Base-by-base conservation (phyloP, 2,888 invertebrate species). In the Agelastica alni region DNA sequence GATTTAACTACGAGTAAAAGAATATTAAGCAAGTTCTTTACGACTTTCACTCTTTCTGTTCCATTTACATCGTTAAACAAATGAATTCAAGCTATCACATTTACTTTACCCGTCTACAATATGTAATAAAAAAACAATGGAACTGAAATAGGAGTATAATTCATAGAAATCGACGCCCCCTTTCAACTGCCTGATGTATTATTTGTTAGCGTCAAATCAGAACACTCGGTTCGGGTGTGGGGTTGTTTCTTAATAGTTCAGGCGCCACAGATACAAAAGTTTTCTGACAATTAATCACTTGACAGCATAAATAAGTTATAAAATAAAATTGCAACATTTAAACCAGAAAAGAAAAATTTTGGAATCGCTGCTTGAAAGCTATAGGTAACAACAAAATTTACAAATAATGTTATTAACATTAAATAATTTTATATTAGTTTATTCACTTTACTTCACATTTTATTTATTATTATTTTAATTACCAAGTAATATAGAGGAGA, bases 181-280 rank as follows among this genome's bases (percentile, higher is more conserved):
- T 16, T 43, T 12, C 9, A 31, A 31, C 13, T 5, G 36, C 34
- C 52, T 46, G 56, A 56, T 56, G 51, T 42, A 47, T 56, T 51
- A 52, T 56, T 56, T 56, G 56, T 56, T 51, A 56, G 46, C 47
- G 56, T 47, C 56, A 52, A 56, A 52, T 51, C 30, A 41, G 32
- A 49, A 41, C 28, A 42, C 17, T 17, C 28, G 14, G 22, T 28
- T 12, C 7, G 39, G 14, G 28, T n/a, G 18, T 17, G 37, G 17
- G 6, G n/a, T n/a, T n/a, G 10, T 14, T 14, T 3, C 7, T 26
- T 28, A 16, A 30, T 42, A 42, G 42, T 16, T n/a, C 26, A 28
- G 42, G 42, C 3, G n/a, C n/a, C n/a, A n/a, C n/a, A n/a, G n/a
- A n/a, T n/a, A n/a, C n/a, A n/a, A n/a, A n/a, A n/a, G n/a, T n/a